A percentile compares a stretch with the other conserved stretches of the same genome.
Evolutionary conservation across 1,140 invertebrate genomes (phyloP).

Genomic region (Nylanderia fulva): DNA sequence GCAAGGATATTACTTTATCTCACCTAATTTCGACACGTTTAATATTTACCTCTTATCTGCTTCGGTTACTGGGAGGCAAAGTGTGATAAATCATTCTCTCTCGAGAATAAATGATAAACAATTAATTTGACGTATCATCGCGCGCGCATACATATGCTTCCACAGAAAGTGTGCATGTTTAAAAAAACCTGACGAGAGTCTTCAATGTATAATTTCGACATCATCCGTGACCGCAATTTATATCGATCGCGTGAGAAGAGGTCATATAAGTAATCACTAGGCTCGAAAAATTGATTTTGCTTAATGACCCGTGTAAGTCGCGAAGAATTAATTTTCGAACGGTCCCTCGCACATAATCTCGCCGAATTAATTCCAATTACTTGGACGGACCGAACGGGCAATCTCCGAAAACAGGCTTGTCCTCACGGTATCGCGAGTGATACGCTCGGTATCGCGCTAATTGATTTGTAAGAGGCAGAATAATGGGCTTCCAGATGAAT

Average conservation of each 20-base stretch:
- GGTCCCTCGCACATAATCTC: neutral
- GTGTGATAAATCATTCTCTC: slow-evolving; percentile 40
- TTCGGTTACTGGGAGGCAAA: slow-evolving; percentile 13
- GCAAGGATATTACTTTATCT: slow-evolving; percentile 50
- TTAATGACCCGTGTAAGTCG: slow-evolving; percentile 32
- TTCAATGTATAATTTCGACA: slow-evolving; percentile 19
- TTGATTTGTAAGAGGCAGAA: slow-evolving; percentile 66
- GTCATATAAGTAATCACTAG: neutral
- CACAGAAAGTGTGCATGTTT: neutral
- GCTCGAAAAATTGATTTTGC: slow-evolving; percentile 29
- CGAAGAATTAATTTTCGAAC: slow-evolving; percentile 36
- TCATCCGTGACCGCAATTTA: slow-evolving; percentile 25
- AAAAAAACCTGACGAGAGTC: neutral
- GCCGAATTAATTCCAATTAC: neutral
- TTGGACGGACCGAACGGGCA: neutral
- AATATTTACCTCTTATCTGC: slow-evolving; percentile 48
- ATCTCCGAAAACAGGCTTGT: slow-evolving; percentile 22
- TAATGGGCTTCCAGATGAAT: slow-evolving; percentile 42
- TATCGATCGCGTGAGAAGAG: slow-evolving; percentile 34
- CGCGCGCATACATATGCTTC: slow-evolving; percentile 10
- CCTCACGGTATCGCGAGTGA: neutral
- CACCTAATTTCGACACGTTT: slow-evolving; percentile 42
- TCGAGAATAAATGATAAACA: slow-evolving; percentile 36
- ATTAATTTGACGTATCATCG: slow-evolving; percentile 56
- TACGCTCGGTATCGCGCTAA: slow-evolving; percentile 36